Evolutionary conservation across 2,113 vertebrate genomes (phyloP), one percentile per base, ranked within the genome.

Genomic region (Ophiodon elongatus): DNA sequence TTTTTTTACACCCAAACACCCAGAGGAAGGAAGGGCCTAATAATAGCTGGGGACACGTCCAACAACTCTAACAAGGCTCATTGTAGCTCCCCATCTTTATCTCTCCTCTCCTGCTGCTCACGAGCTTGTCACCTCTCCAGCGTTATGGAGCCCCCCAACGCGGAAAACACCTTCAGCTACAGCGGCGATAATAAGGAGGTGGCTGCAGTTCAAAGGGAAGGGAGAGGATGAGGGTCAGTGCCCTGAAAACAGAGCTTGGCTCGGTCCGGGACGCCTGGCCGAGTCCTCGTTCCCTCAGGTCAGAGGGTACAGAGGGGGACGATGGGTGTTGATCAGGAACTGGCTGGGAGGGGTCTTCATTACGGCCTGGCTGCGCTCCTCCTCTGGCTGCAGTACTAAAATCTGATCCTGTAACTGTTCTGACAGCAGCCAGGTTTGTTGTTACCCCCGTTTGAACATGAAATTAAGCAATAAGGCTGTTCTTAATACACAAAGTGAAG

Each of bases 1-100:
- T 56, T 56, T 89, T 91, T 92, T 87, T 78, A 86, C 71, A 65
- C 75, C 80, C 85, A 80, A 87, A 89, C 76, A 90, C 80, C 85
- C 86, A 83, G 43, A 88, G 82, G 87, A 56, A 90, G 63, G 67
- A 80, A 2, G 35, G 43, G 76, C 73, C 74, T 69, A 67, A 82
- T 72, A 87, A 60, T 4, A 65, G 10, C 63, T 3, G 43, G 66
- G 74, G 67, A 79, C 72, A 0, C 5, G 25, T 83, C 83, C 88
- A 85, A 69, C 15, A 71, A 25, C 56, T 83, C 73, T 31, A 14
- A 31, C 50, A 0, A 63, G 73, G 21, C 75, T 43, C 11, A 25
- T 52, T 73, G 79, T 35, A 43, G n/a, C 66, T 47, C 79, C 8
- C 31, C 75, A 0, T 72, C 74, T 57, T 90, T 86, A 89, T 89